Percentiles rank a stretch among this genome's conserved stretches.
phyloP scores from a whole-genome alignment of 2,113 vertebrate genomes.

The Phrynosoma platyrhinos region DNA sequence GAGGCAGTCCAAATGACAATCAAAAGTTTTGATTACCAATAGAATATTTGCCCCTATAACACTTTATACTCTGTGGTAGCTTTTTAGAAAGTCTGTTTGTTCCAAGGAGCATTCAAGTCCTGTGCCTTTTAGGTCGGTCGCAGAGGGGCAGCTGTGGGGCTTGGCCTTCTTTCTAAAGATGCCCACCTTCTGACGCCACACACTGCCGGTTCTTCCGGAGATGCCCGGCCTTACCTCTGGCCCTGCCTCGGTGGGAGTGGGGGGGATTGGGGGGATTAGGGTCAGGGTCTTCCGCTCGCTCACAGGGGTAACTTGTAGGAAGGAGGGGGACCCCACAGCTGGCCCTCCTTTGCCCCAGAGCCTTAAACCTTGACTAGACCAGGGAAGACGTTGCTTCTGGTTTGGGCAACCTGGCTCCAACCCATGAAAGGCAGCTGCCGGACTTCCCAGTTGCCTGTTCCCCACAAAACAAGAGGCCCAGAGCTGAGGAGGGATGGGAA shows the following conservation, averaged over 20 bases:
- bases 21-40: not conserved
- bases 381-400: not conserved
- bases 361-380: no score
- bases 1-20: conserved; percentile 20
- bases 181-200: no score
- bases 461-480: not conserved
- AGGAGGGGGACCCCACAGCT: no score
- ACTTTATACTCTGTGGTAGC: rapidly evolving
- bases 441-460: no score
- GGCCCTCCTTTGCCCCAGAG: not conserved
- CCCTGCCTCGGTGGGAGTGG: not conserved
- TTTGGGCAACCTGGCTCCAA: not conserved
- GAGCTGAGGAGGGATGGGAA: not conserved
- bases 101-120: not conserved
- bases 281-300: no score
- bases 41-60: rapidly evolving
- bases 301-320: no score
- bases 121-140: not conserved
- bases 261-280: not conserved
- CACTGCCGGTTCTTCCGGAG: no score
- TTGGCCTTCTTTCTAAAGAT: no score
- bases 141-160: not conserved
- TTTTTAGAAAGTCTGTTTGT: not conserved
- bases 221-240: no score
- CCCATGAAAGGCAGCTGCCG: no score